Conservation (phyloP, 2,113 vertebrate genomes). For the Sciurus niger region DNA sequence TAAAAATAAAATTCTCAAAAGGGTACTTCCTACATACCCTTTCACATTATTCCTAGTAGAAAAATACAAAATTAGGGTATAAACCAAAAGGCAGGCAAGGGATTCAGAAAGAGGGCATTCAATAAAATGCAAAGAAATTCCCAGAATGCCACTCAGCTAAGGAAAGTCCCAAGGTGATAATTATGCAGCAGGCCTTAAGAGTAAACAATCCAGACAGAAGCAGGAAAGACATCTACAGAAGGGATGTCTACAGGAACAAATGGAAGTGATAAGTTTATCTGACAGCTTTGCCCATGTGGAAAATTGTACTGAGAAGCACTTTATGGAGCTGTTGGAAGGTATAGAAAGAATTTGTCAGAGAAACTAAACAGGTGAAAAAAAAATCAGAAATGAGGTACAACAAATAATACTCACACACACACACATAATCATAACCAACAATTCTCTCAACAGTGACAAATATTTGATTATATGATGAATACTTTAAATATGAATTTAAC, state of each 20-base stretch:
- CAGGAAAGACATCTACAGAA: constrained; percentile 45
- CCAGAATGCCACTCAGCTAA: constrained; percentile 24
- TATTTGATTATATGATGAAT: constrained; percentile 33
- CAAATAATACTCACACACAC: not conserved
- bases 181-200: constrained; percentile 23
- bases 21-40: not conserved
- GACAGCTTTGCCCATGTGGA: constrained; percentile 68
- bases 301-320: constrained; percentile 64
- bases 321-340: constrained; percentile 28
- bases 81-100: not conserved
- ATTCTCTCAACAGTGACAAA: not conserved
- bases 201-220: constrained; percentile 36
- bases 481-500: constrained; percentile 3
- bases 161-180: constrained; percentile 48
- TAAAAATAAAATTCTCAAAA: constrained; percentile 45
- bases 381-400: not conserved
- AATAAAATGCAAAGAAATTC: constrained; percentile 46
- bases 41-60: not conserved
- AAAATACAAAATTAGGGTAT: not conserved
- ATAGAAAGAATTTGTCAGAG: constrained; percentile 20
- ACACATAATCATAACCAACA: constrained; percentile 15
- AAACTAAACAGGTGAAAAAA: not conserved
- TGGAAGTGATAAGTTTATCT: constrained; percentile 59
- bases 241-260: constrained; percentile 36
- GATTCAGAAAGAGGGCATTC: constrained; percentile 11